Evolutionary conservation across 2,888 invertebrate species (phyloP), one percentile per base, ranked within the genome.

Genomic region (Xylota sylvarum): DNA sequence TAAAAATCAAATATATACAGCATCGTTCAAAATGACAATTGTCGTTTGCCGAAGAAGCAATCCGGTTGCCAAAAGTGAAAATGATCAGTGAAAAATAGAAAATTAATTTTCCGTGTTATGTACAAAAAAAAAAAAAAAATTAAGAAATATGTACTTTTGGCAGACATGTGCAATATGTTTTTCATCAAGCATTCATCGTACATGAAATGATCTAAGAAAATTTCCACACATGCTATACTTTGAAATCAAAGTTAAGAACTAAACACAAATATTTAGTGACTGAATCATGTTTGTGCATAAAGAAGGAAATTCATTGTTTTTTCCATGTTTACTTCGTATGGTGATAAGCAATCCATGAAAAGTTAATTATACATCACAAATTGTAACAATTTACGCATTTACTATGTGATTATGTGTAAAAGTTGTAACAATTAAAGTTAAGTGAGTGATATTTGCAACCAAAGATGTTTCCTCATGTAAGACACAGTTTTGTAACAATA

Each of bases 401-500:
- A 9, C 55, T 6, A 48, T 56, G 37, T 12, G 23, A 19, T 23
- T 50, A 76, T 81, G 46, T 60, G 19, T 23, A 14, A 60, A 60
- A 27, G 19, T 12, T 35, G 43, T 64, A 55, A 46, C 56, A 64
- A 73, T 65, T 52, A 43, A 50, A 32, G 12, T 55, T 12, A 30
- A 65, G 43, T 78, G 65, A 70, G 78, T 72, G 60, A 12, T 32
- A 55, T 48, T 65, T 50, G 77, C 56, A 81, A 76, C 46, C 48
- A 55, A 12, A 62, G 7, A 43, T n/a, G 67, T 30, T 69, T 60
- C 46, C 23, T 37, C 69, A 62, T 14, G 46, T 55, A 40, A 19
- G 56, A 65, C 56, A 46, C 56, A 46, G 19, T 19, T 23, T 76
- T 35, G 37, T 32, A 64, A 79, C 19, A 12, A 19, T 14, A 56